Conservation (phyloP, 2,888 invertebrate genomes). For the Dicycla oo region DNA sequence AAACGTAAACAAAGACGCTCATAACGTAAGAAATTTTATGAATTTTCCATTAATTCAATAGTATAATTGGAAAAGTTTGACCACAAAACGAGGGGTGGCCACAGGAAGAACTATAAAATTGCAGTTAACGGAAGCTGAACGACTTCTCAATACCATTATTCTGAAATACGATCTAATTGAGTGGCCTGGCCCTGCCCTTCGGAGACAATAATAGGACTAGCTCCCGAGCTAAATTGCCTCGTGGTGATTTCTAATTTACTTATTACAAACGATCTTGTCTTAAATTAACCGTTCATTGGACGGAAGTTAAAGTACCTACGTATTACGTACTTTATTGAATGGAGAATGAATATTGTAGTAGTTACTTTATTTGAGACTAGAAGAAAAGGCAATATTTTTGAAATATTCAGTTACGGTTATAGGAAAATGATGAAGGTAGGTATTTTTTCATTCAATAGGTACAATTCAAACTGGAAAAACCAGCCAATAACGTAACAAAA, state of each 20-base stretch:
- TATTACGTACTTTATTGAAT: constrained; percentile 31
- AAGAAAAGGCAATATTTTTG: background rate
- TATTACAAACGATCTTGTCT: constrained; percentile 63
- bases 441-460: background rate
- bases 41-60: constrained; percentile 78
- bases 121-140: constrained; percentile 79
- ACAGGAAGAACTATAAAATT: constrained; percentile 82
- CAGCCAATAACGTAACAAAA: too few relatives aligned
- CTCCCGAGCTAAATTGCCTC: constrained; percentile 53
- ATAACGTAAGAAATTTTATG: constrained; percentile 74
- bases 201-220: constrained; percentile 63
- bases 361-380: background rate
- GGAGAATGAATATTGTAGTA: constrained; percentile 14
- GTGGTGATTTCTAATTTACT: constrained; percentile 67
- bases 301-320: constrained; percentile 47
- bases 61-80: constrained; percentile 83
- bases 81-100: constrained; percentile 72
- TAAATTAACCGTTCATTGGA: constrained; percentile 61
- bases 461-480: too few relatives aligned
- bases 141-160: constrained; percentile 82
- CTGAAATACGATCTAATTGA: constrained; percentile 80
- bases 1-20: constrained; percentile 68
- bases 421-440: background rate
- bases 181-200: constrained; percentile 67
- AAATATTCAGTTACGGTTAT: background rate